These are phyloP conservation scores for Pammene aurita DNA, from an alignment of 2,888 invertebrate genomes.

Conservation along the genomic window DNA sequence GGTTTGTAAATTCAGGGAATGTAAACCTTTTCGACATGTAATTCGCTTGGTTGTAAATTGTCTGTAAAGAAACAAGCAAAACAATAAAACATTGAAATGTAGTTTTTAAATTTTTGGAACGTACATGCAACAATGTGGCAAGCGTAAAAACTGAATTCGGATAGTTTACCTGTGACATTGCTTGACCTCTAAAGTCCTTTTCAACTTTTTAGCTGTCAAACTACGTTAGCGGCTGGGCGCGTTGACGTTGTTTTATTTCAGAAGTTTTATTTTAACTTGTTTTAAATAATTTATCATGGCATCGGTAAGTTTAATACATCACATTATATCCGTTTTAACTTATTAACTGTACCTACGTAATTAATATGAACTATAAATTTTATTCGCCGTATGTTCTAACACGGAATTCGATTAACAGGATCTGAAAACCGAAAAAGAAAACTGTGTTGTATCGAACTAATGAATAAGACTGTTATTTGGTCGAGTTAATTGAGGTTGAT, in stretches of 20 bases:
- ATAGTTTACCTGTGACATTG: slow-evolving; percentile 67
- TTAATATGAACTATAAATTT: not conserved
- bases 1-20: not conserved
- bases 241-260: slow-evolving; percentile 34
- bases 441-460: slow-evolving; percentile 15
- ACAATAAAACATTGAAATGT: slow-evolving; percentile 1
- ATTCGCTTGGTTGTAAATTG: not conserved
- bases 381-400: not conserved
- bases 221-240: slow-evolving; percentile 44
- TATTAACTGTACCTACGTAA: not conserved
- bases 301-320: slow-evolving; percentile 58
- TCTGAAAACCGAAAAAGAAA: slow-evolving; percentile 1
- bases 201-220: slow-evolving; percentile 62
- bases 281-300: slow-evolving; percentile 52
- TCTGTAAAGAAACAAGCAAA: not conserved
- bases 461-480: slow-evolving; percentile 17
- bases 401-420: not conserved
- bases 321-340: slow-evolving; percentile 12
- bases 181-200: slow-evolving; percentile 72
- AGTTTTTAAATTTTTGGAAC: not conserved
- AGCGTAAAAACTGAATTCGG: slow-evolving; percentile 50
- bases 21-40: not conserved
- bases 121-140: slow-evolving; percentile 49
- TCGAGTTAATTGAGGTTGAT: slow-evolving; percentile 25
- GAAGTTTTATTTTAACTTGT: slow-evolving; percentile 33